Percentiles rank a stretch among this genome's conserved stretches.
phyloP scores from a whole-genome alignment of 1,140 invertebrate species.

The Patella vulgata region DNA sequence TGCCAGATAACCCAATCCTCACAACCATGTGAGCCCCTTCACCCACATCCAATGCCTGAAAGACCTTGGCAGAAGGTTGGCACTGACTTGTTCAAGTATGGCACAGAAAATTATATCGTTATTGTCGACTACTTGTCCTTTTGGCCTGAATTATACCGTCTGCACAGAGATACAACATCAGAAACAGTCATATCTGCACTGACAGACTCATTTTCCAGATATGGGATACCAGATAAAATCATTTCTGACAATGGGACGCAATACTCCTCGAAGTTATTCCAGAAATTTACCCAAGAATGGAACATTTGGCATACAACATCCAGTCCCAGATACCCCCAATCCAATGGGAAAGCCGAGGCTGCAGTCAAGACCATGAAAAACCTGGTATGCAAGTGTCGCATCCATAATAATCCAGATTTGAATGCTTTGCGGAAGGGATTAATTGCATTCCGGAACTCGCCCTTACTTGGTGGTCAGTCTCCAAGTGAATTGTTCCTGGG shows the following conservation, averaged over 20 bases:
- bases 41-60: slow-evolving; percentile 16
- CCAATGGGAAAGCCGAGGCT: slow-evolving; percentile 3
- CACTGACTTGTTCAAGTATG: slow-evolving; percentile 19
- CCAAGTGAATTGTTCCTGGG: too few species aligned
- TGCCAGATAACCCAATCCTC: slow-evolving; percentile 19
- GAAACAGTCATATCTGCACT: slow-evolving; percentile 20
- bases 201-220: slow-evolving; percentile 20
- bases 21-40: slow-evolving; percentile 22
- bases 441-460: too few species aligned
- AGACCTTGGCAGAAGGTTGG: slow-evolving; percentile 28
- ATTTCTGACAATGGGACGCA: slow-evolving; percentile 19
- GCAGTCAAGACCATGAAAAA: too few species aligned
- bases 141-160: slow-evolving; percentile 18
- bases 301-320: slow-evolving; percentile 10
- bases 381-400: too few species aligned
- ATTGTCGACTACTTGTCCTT: slow-evolving; percentile 23
- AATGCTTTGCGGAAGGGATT: too few species aligned
- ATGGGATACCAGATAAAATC: slow-evolving; percentile 24
- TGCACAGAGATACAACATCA: slow-evolving; percentile 1
- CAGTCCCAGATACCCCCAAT: slow-evolving; percentile 5
- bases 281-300: slow-evolving; percentile 10
- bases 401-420: too few species aligned
- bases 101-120: slow-evolving; percentile 18
- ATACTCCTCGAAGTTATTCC: slow-evolving; percentile 11
- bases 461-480: too few species aligned